These are phyloP conservation scores for Meriones unguiculatus DNA, from an alignment of 2,113 vertebrate species.

Conservation along the genomic window DNA sequence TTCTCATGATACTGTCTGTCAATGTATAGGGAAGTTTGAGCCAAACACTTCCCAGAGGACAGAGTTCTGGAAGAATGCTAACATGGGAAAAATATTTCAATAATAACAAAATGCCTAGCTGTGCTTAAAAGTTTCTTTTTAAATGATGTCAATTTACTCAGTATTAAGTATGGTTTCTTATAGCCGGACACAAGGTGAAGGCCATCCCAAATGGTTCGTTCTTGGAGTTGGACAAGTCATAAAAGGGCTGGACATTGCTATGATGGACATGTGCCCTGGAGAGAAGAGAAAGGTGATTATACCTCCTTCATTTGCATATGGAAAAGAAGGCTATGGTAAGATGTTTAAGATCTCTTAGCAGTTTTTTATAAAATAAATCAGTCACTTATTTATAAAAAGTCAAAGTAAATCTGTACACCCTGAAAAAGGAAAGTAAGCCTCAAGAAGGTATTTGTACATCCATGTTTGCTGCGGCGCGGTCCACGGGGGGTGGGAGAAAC, in stretches of 20 bases:
- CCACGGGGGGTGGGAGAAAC: not conserved
- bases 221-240: slow-evolving; percentile 97
- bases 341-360: slow-evolving; percentile 54
- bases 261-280: slow-evolving; percentile 96
- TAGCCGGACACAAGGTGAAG: slow-evolving; percentile 93
- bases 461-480: not conserved
- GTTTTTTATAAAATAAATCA: slow-evolving; percentile 5
- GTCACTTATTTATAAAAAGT: not conserved
- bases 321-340: slow-evolving; percentile 93
- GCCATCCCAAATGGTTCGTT: slow-evolving; percentile 98
- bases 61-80: not conserved
- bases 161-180: slow-evolving; percentile 41
- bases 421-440: slow-evolving; percentile 31
- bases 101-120: slow-evolving; percentile 2
- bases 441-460: not conserved
- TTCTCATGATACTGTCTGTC: not conserved
- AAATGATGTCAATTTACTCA: slow-evolving; percentile 39
- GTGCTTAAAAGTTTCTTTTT: slow-evolving; percentile 53
- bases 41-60: not conserved
- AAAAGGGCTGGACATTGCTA: slow-evolving; percentile 95
- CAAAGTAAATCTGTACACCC: slow-evolving; percentile 42
- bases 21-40: slow-evolving; percentile 14
- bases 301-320: slow-evolving; percentile 94
- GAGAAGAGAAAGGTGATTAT: slow-evolving; percentile 96
- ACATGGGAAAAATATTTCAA: not conserved